Conservation (phyloP, 1,140 invertebrate genomes). For the Halictus rubicundus region DNA sequence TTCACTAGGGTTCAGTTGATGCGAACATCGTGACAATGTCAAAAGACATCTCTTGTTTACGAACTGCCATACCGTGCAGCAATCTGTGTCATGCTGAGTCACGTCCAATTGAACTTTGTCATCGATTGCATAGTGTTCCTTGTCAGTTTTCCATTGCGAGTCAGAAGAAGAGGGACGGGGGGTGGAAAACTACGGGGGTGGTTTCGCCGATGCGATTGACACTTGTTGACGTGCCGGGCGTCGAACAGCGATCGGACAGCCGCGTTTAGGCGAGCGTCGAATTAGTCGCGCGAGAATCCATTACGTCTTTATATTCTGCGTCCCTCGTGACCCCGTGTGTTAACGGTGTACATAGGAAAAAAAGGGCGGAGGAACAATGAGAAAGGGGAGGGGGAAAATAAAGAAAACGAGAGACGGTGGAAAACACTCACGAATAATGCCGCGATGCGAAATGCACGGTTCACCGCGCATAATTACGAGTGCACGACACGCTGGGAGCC, state of each 20-base stretch:
- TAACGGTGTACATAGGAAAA: slow-evolving; percentile 6
- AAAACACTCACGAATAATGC: slow-evolving; percentile 63
- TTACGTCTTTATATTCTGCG: slow-evolving; percentile 25
- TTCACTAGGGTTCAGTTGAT: no score
- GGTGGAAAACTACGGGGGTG: neutral
- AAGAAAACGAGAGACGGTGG: neutral
- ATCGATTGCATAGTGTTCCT: no score
- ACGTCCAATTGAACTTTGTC: no score
- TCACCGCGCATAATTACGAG: slow-evolving; percentile 67
- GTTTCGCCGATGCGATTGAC: slow-evolving; percentile 31
- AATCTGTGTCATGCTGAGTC: no score
- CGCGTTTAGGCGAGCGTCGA: slow-evolving; percentile 44
- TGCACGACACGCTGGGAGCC: slow-evolving; percentile 46
- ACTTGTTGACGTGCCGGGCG: slow-evolving; percentile 30
- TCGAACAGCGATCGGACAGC: slow-evolving; percentile 39
- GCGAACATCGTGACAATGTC: no score
- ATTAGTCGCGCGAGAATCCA: slow-evolving; percentile 59
- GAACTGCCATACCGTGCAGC: no score
- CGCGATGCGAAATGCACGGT: slow-evolving; percentile 61
- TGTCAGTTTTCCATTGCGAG: neutral
- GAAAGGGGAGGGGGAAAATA: no score
- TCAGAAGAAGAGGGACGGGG: no score
- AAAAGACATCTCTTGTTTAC: no score
- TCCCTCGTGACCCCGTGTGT: neutral
- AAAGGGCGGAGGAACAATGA: no score